Conservation (phyloP, 1,140 invertebrate genomes). For the Dendrolimus punctatus region DNA sequence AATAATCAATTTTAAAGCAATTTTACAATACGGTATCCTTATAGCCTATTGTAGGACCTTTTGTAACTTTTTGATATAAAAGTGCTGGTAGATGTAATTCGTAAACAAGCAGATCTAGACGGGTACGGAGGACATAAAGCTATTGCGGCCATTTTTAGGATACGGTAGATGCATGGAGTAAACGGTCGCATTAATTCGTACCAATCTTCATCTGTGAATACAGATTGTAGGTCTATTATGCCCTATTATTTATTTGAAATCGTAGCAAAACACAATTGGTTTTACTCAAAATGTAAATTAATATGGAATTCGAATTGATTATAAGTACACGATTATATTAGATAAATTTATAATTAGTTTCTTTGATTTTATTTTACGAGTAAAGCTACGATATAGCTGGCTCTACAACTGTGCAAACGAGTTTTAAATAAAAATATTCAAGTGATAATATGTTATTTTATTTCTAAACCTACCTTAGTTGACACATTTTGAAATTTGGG, state of each 20-base stretch:
- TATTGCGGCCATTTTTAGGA: slow-evolving; percentile 37
- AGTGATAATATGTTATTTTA: slow-evolving; percentile 27
- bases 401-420: slow-evolving; percentile 57
- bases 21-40: slow-evolving; percentile 50
- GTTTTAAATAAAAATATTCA: slow-evolving; percentile 64
- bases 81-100: slow-evolving; percentile 55
- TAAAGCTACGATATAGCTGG: slow-evolving; percentile 49
- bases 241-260: slow-evolving; percentile 66
- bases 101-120: slow-evolving; percentile 48
- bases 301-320: too few relatives aligned
- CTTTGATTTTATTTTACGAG: slow-evolving; percentile 46
- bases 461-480: slow-evolving; percentile 4
- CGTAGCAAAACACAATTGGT: slow-evolving; percentile 43
- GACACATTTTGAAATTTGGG: not conserved
- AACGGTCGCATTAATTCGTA: slow-evolving; percentile 64
- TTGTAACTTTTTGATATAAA: slow-evolving; percentile 68
- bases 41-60: slow-evolving; percentile 60
- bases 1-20: slow-evolving; percentile 55
- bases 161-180: slow-evolving; percentile 18
- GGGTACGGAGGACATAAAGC: slow-evolving; percentile 53
- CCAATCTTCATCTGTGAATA: slow-evolving; percentile 50
- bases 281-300: not conserved
- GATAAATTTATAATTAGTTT: slow-evolving; percentile 43
- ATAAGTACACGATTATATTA: too few relatives aligned
- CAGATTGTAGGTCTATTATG: slow-evolving; percentile 60